A percentile compares a stretch with the other conserved stretches of the same genome.
Evolutionary conservation across 2,797 vertebrate species (phyloP).

Genomic region (Fratercula arctica): DNA sequence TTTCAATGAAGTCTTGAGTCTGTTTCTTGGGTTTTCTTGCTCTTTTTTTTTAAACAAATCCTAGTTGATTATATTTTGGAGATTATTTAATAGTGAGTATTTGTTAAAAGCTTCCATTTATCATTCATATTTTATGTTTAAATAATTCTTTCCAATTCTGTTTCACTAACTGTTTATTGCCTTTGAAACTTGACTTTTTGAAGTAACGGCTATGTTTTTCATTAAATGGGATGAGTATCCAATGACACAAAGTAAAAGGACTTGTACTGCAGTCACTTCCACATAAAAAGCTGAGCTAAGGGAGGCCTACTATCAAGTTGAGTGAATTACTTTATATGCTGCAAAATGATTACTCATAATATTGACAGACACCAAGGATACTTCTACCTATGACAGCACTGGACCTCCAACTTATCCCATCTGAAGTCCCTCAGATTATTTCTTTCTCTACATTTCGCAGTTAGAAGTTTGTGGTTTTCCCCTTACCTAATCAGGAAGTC

Average conservation of each 20-base stretch:
- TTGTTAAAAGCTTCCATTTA: not conserved
- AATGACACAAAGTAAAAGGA: not conserved
- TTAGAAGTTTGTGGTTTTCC: not conserved
- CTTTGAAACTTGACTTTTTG: not conserved
- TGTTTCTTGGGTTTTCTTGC: not conserved
- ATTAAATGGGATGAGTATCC: not conserved
- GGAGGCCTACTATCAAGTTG: not conserved
- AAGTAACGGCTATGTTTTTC: not conserved
- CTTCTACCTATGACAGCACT: not conserved
- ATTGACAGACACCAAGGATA: not conserved
- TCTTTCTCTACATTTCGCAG: not conserved
- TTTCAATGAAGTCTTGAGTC: not conserved
- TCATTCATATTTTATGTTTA: not conserved
- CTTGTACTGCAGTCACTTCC: not conserved
- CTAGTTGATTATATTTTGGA: not conserved
- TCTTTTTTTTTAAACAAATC: not conserved
- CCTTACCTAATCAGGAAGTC: not conserved
- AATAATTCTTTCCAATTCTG: not conserved
- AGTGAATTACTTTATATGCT: not conserved
- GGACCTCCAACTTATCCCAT: not conserved
- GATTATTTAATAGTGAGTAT: not conserved
- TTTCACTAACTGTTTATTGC: not conserved
- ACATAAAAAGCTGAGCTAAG: not conserved
- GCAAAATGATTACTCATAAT: not conserved
- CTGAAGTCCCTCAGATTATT: not conserved